Percentiles rank a stretch among this genome's conserved stretches.
These are phyloP conservation scores for Coelopa pilipes DNA, from an alignment of 2,888 invertebrate genomes.

Conservation along the genomic window DNA sequence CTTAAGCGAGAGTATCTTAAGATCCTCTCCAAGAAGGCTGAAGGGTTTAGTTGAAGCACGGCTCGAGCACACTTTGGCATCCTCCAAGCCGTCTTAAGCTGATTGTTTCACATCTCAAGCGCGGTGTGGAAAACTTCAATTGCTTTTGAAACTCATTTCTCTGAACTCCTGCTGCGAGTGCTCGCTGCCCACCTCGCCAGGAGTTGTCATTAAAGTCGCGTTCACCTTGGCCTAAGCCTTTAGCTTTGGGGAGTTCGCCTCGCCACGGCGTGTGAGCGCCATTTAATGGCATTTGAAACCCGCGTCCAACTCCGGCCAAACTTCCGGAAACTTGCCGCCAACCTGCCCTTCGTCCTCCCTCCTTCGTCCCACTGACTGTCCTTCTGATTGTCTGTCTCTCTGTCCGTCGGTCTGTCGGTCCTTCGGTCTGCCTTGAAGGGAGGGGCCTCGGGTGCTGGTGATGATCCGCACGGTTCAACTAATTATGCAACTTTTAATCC, in stretches of 20 bases:
- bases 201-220: background rate
- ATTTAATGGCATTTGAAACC: constrained; percentile 6
- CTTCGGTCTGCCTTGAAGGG: no score
- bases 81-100: no score
- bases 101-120: no score
- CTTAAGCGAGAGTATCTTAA: no score
- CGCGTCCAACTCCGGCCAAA: background rate
- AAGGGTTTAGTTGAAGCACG: no score
- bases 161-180: background rate
- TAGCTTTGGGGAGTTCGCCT: background rate
- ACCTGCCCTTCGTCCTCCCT: no score
- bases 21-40: no score
- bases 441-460: no score
- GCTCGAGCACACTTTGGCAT: background rate
- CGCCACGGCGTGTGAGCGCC: background rate
- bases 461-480: background rate
- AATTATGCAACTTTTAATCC: constrained; percentile 20
- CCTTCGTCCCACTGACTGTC: no score
- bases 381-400: no score
- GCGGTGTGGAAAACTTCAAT: background rate
- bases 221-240: background rate
- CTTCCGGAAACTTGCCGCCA: background rate
- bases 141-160: background rate
- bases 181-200: background rate
- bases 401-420: no score